Conservation (phyloP, 2,888 invertebrate species). For the Pristionchus japonicus region DNA sequence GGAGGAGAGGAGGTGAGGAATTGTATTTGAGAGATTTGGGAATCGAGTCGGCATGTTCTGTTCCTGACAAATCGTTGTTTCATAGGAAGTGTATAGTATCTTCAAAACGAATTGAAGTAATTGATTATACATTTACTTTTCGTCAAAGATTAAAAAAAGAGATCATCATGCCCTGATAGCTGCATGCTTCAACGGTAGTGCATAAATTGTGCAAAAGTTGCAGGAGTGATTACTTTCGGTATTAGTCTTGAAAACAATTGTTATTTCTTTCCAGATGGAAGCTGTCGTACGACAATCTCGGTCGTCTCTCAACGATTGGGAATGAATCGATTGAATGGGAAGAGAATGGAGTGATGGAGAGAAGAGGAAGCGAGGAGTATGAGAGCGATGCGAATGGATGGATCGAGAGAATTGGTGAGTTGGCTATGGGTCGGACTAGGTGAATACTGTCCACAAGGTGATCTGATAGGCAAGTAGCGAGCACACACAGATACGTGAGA, state of each 20-base stretch:
- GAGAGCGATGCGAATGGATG: constrained; percentile 50
- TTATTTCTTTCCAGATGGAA: constrained; percentile 31
- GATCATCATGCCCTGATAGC: no score
- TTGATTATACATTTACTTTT: no score
- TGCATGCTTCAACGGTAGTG: no score
- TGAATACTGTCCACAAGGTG: background rate
- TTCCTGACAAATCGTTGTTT: background rate
- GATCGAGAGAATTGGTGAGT: constrained; percentile 49
- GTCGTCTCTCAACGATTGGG: constrained; percentile 52
- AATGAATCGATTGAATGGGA: constrained; percentile 56
- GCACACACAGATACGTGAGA: background rate
- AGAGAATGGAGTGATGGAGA: constrained; percentile 53
- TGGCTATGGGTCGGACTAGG: background rate
- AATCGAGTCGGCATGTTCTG: no score
- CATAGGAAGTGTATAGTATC: background rate
- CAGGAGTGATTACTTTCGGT: no score
- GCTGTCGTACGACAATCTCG: constrained; percentile 54
- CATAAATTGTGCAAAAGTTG: no score
- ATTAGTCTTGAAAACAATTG: background rate
- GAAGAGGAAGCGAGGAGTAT: constrained; percentile 51
- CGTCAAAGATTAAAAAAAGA: no score
- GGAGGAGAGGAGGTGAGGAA: constrained; percentile 33
- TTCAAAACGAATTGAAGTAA: background rate
- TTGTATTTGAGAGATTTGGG: background rate
- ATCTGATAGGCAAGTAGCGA: background rate